phyloP scores from a whole-genome alignment of 1,140 invertebrate species.

The Nasonia giraulti region DNA sequence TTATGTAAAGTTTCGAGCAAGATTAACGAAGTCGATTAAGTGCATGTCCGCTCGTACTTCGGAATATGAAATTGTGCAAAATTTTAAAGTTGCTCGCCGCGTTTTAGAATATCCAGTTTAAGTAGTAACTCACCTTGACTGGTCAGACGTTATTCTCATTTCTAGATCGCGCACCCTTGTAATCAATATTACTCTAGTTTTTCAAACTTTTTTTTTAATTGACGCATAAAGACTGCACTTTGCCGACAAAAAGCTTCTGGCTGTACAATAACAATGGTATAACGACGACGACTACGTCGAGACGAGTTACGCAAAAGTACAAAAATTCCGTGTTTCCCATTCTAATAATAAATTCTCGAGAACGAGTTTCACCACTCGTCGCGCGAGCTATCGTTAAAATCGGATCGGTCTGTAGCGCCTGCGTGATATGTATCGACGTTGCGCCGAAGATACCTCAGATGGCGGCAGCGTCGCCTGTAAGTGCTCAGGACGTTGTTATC shows the following conservation, averaged over 20 bases:
- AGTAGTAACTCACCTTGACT: slow-evolving; percentile 49
- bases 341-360: background rate
- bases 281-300: too few species aligned
- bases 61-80: slow-evolving; percentile 16
- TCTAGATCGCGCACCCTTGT: background rate
- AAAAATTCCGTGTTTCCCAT: background rate
- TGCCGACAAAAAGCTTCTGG: background rate
- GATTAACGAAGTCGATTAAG: slow-evolving; percentile 7
- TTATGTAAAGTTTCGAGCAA: slow-evolving; percentile 4
- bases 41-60: background rate
- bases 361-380: background rate
- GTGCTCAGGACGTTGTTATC: background rate
- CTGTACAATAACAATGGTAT: too few species aligned
- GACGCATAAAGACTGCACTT: background rate
- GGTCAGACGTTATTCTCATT: slow-evolving; percentile 38
- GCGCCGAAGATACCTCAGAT: slow-evolving; percentile 21
- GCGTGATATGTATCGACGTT: background rate
- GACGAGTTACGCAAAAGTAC: too few species aligned
- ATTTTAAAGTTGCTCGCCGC: background rate
- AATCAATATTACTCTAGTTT: background rate
- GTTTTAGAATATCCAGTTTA: slow-evolving; percentile 19
- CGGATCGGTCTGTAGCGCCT: background rate
- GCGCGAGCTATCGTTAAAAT: background rate
- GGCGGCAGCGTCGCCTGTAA: background rate
- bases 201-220: background rate